Conservation (phyloP, 2,113 vertebrate species). For the Narcine bancroftii region DNA sequence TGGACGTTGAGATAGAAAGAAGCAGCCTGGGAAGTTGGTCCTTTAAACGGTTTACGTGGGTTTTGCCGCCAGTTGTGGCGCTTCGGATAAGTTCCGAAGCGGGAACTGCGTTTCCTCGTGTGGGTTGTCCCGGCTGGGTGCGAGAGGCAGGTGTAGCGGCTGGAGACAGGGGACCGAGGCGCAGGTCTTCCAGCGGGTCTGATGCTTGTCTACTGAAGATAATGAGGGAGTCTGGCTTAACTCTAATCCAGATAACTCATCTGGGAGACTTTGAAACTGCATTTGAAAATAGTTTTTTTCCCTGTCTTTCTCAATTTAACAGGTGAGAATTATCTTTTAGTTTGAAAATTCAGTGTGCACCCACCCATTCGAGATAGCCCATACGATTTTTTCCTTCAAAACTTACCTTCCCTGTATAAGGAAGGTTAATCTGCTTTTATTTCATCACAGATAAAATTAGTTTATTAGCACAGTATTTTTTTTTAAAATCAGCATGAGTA, state of each 20-base stretch:
- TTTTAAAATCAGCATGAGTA: background rate
- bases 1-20: background rate
- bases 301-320: background rate
- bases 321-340: background rate
- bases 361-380: background rate
- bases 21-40: background rate
- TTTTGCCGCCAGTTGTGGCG: constrained; percentile 21
- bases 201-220: background rate
- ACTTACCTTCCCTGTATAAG: background rate
- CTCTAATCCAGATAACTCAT: background rate
- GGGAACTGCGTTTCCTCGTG: background rate
- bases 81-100: background rate
- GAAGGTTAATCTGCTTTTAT: background rate
- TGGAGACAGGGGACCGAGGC: background rate
- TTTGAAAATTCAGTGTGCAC: background rate
- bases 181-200: no score
- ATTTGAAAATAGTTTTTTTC: background rate
- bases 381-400: background rate
- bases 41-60: background rate
- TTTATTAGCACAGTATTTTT: background rate
- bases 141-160: background rate
- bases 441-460: background rate
- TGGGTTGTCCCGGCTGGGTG: background rate
- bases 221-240: background rate
- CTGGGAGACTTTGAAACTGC: background rate